Conservation (phyloP, 2,113 vertebrate species). For the Gila orcuttii region DNA sequence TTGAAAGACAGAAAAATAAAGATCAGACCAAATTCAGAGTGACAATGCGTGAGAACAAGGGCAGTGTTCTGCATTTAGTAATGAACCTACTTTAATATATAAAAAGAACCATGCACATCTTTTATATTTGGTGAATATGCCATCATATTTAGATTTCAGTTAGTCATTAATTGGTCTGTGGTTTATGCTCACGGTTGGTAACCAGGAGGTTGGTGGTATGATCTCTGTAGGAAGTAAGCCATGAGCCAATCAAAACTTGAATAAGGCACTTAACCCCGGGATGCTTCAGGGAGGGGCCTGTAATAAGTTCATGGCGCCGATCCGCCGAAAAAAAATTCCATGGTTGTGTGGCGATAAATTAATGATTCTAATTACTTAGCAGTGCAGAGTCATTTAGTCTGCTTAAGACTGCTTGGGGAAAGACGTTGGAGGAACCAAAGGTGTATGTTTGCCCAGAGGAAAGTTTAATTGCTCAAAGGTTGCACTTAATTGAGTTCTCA, state of each 20-base stretch:
- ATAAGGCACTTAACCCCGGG: constrained; percentile 6
- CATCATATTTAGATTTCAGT: neutral
- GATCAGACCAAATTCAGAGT: neutral
- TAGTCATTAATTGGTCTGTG: neutral
- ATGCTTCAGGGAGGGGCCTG: neutral
- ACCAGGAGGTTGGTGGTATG: neutral
- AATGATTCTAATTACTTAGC: constrained; percentile 25
- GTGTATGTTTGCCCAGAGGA: constrained; percentile 1
- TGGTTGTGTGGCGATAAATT: constrained; percentile 1
- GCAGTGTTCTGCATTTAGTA: neutral
- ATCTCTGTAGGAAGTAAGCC: neutral
- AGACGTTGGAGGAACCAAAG: neutral
- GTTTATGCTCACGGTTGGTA: neutral
- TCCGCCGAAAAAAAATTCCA: neutral
- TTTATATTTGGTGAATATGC: neutral
- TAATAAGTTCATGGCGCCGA: neutral
- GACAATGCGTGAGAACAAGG: neutral
- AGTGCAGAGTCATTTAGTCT: neutral
- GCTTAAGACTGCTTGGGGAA: neutral
- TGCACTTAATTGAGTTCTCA: neutral
- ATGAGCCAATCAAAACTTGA: constrained; percentile 3
- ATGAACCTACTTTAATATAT: neutral
- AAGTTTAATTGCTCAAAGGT: neutral
- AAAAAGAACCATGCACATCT: neutral
- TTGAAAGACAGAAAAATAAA: neutral